Evolutionary conservation across 2,113 vertebrate species (phyloP).

Genomic region (pig (Sus scrofa)): T2T-Sscrofa CM000824.6:41636001-41636500

Average conservation of each 20-base stretch:
- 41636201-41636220: conserved; percentile 36
- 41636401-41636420: conserved; percentile 64
- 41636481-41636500: background rate
- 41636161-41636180: background rate
- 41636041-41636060: background rate
- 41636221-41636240: conserved; percentile 70
- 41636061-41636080: background rate
- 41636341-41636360: conserved; percentile 62
- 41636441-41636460: conserved; percentile 29
- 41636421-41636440: conserved; percentile 44
- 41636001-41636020: background rate
- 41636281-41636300: conserved; percentile 72
- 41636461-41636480: background rate
- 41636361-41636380: background rate
- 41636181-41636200: conserved; percentile 4
- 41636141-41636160: conserved; percentile 9
- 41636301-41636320: conserved; percentile 39
- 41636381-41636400: conserved; percentile 63
- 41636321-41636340: conserved; percentile 69
- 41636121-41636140: background rate
- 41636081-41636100: background rate
- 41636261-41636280: conserved; percentile 70
- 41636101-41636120: conserved; percentile 9
- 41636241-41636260: conserved; percentile 74
- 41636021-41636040: background rate